Evolutionary conservation across 2,888 invertebrate genomes (phyloP).

Genomic region (Conomelus anceps): DNA sequence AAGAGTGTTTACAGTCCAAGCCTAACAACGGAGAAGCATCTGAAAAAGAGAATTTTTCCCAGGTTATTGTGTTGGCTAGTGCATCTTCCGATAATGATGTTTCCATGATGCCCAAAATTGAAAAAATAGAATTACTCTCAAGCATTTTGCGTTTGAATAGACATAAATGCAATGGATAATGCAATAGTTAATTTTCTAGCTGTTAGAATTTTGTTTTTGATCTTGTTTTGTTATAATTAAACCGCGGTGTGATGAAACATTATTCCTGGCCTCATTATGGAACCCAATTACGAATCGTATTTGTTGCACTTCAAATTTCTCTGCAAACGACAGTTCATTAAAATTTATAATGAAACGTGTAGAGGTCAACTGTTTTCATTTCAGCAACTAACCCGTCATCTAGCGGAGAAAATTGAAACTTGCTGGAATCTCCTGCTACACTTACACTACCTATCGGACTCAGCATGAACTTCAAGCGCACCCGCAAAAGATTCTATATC

Average conservation of each 20-base stretch:
- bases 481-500: background rate
- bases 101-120: no score
- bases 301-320: background rate
- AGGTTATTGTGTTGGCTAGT: no score
- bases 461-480: background rate
- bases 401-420: background rate
- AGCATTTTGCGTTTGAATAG: no score
- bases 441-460: background rate
- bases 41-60: no score
- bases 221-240: background rate
- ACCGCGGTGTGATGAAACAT: background rate
- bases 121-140: no score
- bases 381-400: background rate
- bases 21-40: no score
- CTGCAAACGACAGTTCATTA: background rate
- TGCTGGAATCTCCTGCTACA: background rate
- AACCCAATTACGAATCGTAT: background rate
- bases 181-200: no score
- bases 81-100: no score
- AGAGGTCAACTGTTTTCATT: background rate
- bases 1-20: no score
- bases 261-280: background rate
- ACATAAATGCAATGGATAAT: no score
- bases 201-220: no score
- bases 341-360: background rate